Conservation (phyloP, 2,113 vertebrate species). For the Typhlomys cinereus region DNA sequence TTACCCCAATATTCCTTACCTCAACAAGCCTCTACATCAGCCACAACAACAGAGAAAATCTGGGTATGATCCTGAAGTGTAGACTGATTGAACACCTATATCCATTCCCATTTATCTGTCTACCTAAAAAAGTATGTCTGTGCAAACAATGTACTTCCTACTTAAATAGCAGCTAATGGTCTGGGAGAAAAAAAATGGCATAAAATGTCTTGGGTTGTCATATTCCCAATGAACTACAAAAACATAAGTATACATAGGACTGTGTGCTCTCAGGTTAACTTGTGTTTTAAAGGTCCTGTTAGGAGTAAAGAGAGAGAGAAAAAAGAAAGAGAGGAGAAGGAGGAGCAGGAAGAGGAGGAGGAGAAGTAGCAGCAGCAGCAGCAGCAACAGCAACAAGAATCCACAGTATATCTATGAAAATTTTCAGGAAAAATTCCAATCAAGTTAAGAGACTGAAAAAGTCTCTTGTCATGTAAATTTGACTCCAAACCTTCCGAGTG, state of each 20-base stretch:
- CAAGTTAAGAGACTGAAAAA: too few relatives aligned
- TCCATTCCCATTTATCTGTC: neutral
- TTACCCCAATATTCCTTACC: too few relatives aligned
- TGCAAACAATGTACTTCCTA: neutral
- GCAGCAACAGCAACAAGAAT: too few relatives aligned
- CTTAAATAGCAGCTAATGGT: neutral
- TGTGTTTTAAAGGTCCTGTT: neutral
- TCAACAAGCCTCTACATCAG: too few relatives aligned
- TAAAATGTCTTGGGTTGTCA: neutral
- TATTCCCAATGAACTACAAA: neutral
- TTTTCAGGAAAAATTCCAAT: slow-evolving; percentile 37
- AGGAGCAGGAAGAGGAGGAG: too few relatives aligned
- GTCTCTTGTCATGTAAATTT: neutral
- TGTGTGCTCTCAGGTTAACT: neutral
- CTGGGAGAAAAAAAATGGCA: neutral
- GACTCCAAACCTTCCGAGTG: neutral
- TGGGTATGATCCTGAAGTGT: neutral
- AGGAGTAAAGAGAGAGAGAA: neutral
- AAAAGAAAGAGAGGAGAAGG: neutral
- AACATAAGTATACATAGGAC: neutral
- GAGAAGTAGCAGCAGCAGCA: too few relatives aligned
- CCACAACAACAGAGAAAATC: too few relatives aligned
- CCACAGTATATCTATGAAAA: neutral
- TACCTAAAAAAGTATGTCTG: neutral
- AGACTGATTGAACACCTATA: neutral